These are phyloP conservation scores for Thereva nobilitata DNA, from an alignment of 2,888 invertebrate species.

Conservation along the genomic window DNA sequence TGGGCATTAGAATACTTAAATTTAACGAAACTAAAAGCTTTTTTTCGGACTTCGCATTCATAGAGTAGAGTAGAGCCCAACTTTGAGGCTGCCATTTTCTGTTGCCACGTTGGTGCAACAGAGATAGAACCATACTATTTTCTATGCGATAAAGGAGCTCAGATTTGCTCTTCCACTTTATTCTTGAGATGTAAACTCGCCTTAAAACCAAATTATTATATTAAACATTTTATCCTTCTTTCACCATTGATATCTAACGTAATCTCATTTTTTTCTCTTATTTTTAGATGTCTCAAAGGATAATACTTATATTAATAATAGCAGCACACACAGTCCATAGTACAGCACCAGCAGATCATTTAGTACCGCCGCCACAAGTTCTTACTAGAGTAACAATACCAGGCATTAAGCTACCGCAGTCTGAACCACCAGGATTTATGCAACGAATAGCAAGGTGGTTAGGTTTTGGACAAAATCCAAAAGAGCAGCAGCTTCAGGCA, in stretches of 20 bases:
- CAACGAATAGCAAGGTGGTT: conserved; percentile 57
- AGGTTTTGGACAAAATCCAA: conserved; percentile 49
- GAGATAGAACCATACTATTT: too few relatives aligned
- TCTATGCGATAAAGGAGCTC: too few relatives aligned
- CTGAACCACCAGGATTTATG: conserved; percentile 52
- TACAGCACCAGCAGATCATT: conserved; percentile 50
- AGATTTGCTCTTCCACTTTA: too few relatives aligned
- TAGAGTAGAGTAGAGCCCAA: too few relatives aligned
- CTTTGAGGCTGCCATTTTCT: too few relatives aligned
- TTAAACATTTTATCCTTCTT: too few relatives aligned
- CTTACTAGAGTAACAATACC: conserved; percentile 38
- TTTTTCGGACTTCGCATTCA: too few relatives aligned
- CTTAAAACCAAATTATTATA: too few relatives aligned
- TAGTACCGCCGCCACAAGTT: conserved; percentile 51
- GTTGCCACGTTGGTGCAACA: too few relatives aligned
- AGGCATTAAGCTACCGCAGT: conserved; percentile 33
- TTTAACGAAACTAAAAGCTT: too few relatives aligned
- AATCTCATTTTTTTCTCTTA: conserved; percentile 6
- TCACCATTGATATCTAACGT: background rate
- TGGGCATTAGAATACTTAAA: too few relatives aligned
- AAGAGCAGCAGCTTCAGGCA: conserved; percentile 48
- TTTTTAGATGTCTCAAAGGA: conserved; percentile 29
- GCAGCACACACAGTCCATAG: conserved; percentile 6
- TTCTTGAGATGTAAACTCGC: too few relatives aligned
- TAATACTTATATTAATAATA: conserved; percentile 4